Evolutionary conservation across 2,797 vertebrate species (phyloP).

Genomic region (Rhabdophis nuchalis): DNA sequence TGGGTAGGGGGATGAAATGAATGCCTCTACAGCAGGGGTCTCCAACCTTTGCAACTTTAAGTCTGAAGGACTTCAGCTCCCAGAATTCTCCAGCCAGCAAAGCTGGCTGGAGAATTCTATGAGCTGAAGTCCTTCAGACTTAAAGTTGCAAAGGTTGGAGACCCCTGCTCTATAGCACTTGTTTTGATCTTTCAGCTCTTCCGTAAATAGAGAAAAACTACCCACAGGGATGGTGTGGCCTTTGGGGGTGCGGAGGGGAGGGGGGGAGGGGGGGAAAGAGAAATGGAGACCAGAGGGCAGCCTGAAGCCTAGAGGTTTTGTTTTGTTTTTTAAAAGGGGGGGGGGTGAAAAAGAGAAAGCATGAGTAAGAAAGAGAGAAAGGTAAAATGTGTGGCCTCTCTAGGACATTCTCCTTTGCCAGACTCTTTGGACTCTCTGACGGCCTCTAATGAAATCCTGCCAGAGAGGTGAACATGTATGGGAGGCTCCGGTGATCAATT

Average conservation of each 20-base stretch:
- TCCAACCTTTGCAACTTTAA: too few relatives aligned
- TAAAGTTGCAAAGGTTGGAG: too few relatives aligned
- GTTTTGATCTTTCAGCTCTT: neutral
- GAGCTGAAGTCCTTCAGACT: too few relatives aligned
- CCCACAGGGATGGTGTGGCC: neutral
- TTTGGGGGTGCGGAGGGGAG: neutral
- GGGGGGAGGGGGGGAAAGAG: rapidly evolving
- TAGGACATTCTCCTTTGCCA: neutral
- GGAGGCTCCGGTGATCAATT: neutral
- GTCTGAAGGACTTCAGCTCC: too few relatives aligned
- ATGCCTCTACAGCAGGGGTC: neutral
- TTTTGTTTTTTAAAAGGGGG: too few relatives aligned
- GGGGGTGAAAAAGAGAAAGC: too few relatives aligned
- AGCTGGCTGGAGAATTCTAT: too few relatives aligned
- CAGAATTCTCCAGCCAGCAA: too few relatives aligned
- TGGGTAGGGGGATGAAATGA: neutral
- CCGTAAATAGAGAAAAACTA: neutral
- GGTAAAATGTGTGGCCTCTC: too few relatives aligned
- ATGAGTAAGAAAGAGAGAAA: neutral
- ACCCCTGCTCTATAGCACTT: neutral
- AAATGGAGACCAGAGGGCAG: neutral
- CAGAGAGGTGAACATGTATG: neutral
- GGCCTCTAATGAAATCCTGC: neutral
- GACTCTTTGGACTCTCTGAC: neutral
- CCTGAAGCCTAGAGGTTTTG: neutral